Base-by-base conservation (phyloP, 2,888 invertebrate species). In the Heteromurus nitidus region DNA sequence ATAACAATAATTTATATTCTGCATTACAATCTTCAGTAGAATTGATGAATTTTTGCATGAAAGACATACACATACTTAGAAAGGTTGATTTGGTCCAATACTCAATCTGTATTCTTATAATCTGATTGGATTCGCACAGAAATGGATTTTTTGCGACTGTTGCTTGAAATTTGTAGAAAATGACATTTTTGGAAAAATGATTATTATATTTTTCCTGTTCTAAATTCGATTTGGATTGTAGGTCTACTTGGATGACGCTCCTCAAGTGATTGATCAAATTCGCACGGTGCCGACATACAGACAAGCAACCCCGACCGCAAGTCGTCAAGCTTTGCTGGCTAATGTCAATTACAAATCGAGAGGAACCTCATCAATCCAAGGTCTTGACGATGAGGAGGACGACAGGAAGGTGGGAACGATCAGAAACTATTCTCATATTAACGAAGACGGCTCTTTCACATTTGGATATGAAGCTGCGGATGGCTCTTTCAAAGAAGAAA, bases 401-500 rank as follows among this genome's bases (percentile, higher is more conserved):
- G 85, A 81, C 68, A 80, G 75, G n/a, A 84, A 76, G 50, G 94
- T 95, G 0, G 94, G 95, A 90, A 95, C 95, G 18, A 94, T 95
- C 87, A 91, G 94, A 81, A 95, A 95, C 88, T 95, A 95, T 89
- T 95, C 94, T 88, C 94, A 95, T 90, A 92, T 92, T 24, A 95
- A 95, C 89, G 94, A 95, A 88, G 95, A 95, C 86, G 95, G 95
- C 75, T 94, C 94, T 77, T 95, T 95, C 90, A 95, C 95, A 9
- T 95, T 67, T 62, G 65, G 50, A 2, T 84, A 82, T 50, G 94
- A 95, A 90, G 94, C 94, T 0, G 95, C 94, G 13, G 95, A 95
- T 88, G 95, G 95, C 0, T 94, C 94, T 82, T 95, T 95, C 91
- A 95, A 95, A 88, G 95, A 95, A 88, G 95, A 95, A 89, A 95